A percentile compares a stretch with the other conserved stretches of the same genome.
Evolutionary conservation across 2,797 vertebrate species (phyloP).

Genomic region (Pagetopsis macropterus): DNA sequence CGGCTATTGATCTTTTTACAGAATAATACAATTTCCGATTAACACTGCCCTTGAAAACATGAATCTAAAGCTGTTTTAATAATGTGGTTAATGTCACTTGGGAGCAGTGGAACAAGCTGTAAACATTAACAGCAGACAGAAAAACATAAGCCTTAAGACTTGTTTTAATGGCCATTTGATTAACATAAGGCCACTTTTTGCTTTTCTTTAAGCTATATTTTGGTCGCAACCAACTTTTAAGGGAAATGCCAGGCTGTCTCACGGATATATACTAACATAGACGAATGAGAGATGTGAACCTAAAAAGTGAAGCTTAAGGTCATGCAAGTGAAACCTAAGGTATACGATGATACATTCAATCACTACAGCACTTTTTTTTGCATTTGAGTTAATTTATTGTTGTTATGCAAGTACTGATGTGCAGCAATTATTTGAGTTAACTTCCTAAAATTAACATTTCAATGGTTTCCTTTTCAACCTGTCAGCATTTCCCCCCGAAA

Average conservation of each 20-base stretch:
- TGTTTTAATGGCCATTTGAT: neutral
- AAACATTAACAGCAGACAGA: neutral
- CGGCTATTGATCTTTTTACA: conserved; percentile 21
- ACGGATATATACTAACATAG: too few species aligned
- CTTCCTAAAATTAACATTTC: neutral
- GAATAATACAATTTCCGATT: neutral
- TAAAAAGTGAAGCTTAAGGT: too few species aligned
- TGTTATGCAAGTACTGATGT: neutral
- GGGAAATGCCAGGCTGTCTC: too few species aligned
- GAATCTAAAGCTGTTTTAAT: conserved; percentile 20
- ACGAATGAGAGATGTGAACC: too few species aligned
- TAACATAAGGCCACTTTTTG: neutral
- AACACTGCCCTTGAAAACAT: neutral
- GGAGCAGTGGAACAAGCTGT: neutral
- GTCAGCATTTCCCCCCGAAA: conserved; percentile 18
- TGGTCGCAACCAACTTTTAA: neutral
- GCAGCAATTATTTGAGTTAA: neutral
- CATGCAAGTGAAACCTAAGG: too few species aligned
- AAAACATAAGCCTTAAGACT: neutral
- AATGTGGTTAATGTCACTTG: neutral
- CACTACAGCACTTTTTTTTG: too few species aligned
- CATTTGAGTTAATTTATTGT: neutral
- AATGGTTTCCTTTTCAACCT: conserved; percentile 9
- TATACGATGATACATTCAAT: too few species aligned
- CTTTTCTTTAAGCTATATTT: neutral